Conservation (phyloP, 2,797 vertebrate species). For the Poeciliopsis presidionis region DNA sequence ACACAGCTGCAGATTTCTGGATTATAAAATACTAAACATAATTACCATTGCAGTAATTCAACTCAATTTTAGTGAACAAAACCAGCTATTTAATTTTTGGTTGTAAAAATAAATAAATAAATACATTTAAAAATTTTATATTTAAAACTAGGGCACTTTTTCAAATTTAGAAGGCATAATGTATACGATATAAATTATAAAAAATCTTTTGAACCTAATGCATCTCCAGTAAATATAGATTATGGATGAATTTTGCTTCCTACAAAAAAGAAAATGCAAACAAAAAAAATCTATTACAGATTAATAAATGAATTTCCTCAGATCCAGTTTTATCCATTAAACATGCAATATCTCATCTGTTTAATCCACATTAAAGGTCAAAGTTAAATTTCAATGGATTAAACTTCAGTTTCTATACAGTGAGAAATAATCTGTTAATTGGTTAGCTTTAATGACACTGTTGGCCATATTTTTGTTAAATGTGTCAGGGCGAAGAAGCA, state of each 20-base stretch:
- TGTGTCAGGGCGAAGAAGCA: neutral
- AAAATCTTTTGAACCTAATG: neutral
- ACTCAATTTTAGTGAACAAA: neutral
- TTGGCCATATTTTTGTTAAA: neutral
- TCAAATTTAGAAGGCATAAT: neutral
- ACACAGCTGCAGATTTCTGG: neutral
- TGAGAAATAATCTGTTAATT: neutral
- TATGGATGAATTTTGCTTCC: neutral
- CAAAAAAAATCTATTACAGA: neutral
- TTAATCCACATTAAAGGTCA: neutral
- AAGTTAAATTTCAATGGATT: neutral
- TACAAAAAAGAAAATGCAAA: neutral
- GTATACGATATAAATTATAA: neutral
- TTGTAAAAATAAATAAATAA: neutral
- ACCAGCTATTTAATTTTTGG: neutral
- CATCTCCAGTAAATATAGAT: neutral
- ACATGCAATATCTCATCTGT: slow-evolving; percentile 1
- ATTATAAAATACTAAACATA: neutral
- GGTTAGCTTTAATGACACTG: neutral
- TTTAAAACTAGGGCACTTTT: neutral
- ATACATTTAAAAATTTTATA: neutral
- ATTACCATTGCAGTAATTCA: neutral
- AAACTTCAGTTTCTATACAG: neutral
- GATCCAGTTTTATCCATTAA: neutral
- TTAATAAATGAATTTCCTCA: neutral